A percentile compares a stretch with the other conserved stretches of the same genome.
These are phyloP conservation scores for Neosilurus hyrtlii DNA, from an alignment of 2,797 vertebrate genomes.

Conservation along the genomic window DNA sequence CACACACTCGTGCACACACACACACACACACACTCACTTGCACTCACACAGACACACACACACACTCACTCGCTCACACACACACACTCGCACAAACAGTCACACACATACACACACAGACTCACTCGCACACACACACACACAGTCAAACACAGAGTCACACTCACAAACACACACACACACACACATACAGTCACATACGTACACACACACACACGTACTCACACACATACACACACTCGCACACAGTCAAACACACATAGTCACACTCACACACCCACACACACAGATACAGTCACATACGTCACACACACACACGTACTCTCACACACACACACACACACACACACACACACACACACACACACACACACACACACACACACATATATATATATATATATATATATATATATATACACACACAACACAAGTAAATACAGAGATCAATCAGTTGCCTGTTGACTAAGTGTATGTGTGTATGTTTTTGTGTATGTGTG, in stretches of 20 bases:
- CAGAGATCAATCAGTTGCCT: not conserved
- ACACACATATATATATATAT: not conserved
- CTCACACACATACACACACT: conserved; percentile 87
- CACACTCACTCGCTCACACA: fast-evolving
- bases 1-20: not conserved
- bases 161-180: not conserved
- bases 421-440: not conserved
- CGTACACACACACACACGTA: too few species aligned
- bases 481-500: not conserved
- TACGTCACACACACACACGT: too few species aligned
- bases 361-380: too few species aligned
- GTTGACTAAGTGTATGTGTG: not conserved
- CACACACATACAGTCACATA: not conserved
- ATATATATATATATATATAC: not conserved
- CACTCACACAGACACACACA: not conserved
- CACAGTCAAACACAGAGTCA: not conserved
- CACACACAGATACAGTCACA: too few species aligned
- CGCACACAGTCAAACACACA: conserved; percentile 77
- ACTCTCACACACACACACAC: not conserved
- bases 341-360: not conserved
- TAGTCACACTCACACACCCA: too few species aligned
- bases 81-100: not conserved
- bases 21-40: too few species aligned
- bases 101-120: not conserved
- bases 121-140: not conserved